A percentile compares a stretch with the other conserved stretches of the same genome.
Conservation (phyloP, 2,113 vertebrate species). For the Eolophus roseicapilla region DNA sequence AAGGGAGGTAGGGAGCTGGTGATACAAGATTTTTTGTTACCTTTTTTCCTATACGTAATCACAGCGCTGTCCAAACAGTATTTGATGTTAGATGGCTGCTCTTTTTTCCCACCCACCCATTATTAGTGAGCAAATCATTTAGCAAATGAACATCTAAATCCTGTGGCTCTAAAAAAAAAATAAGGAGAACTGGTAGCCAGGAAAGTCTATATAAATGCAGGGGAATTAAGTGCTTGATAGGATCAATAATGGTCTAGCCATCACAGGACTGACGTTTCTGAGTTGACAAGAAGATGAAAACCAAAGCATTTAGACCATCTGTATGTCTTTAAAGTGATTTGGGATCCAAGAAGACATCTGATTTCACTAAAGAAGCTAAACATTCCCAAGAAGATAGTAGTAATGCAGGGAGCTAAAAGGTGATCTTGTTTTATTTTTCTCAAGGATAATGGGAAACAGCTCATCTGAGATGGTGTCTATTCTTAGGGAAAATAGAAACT, state of each 20-base stretch:
- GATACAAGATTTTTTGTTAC: neutral
- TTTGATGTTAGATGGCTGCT: neutral
- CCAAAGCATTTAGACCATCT: conserved; percentile 13
- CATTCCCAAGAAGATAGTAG: conserved; percentile 12
- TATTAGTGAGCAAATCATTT: neutral
- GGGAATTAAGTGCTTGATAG: neutral
- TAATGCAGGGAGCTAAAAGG: neutral
- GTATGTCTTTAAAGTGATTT: conserved; percentile 32
- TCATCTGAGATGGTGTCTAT: neutral
- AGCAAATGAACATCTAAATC: neutral
- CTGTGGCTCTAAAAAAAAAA: neutral
- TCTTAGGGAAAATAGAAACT: neutral
- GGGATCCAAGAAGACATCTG: conserved; percentile 23
- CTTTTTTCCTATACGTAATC: neutral
- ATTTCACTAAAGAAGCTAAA: conserved; percentile 36
- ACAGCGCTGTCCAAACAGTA: neutral
- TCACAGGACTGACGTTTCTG: neutral
- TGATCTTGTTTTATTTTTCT: conserved; percentile 10
- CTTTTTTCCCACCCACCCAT: neutral
- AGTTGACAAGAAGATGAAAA: conserved; percentile 29
- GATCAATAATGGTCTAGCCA: neutral
- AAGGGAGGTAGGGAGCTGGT: neutral
- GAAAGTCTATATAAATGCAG: neutral
- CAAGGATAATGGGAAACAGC: conserved; percentile 27
- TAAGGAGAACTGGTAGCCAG: neutral